Evolutionary conservation across 2,888 invertebrate genomes (phyloP).

Genomic region (Rhagonycha lutea): DNA sequence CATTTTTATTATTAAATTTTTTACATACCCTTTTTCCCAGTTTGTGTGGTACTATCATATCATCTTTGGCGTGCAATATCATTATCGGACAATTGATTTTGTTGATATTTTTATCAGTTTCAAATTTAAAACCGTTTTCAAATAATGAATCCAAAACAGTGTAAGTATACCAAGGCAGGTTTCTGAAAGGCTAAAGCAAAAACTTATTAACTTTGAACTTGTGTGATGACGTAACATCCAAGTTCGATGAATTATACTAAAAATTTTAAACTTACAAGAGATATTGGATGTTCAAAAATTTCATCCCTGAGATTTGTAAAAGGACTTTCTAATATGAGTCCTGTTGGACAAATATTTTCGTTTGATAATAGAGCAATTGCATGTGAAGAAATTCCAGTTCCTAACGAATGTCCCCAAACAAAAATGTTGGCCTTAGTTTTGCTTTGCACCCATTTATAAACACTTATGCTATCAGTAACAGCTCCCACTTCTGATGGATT

Average conservation of each 20-base stretch:
- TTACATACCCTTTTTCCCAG: slow-evolving; percentile 73
- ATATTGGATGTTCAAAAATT: slow-evolving; percentile 79
- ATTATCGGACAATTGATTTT: slow-evolving; percentile 74
- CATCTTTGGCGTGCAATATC: slow-evolving; percentile 91
- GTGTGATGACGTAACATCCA: too few relatives aligned
- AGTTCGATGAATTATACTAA: too few relatives aligned
- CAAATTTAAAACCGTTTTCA: slow-evolving; percentile 73
- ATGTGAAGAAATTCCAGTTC: slow-evolving; percentile 76
- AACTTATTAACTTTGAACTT: not conserved
- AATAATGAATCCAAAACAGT: slow-evolving; percentile 80
- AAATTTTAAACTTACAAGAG: slow-evolving; percentile 59
- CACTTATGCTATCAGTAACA: slow-evolving; percentile 77
- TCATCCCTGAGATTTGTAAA: slow-evolving; percentile 93
- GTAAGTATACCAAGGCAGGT: slow-evolving; percentile 83
- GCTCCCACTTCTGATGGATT: slow-evolving; percentile 79
- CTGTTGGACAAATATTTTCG: slow-evolving; percentile 62
- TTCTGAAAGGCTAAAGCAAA: slow-evolving; percentile 70
- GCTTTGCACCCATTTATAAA: slow-evolving; percentile 76
- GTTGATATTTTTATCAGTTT: slow-evolving; percentile 74
- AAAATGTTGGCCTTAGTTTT: slow-evolving; percentile 69
- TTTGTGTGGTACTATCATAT: slow-evolving; percentile 79
- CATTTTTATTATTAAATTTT: not conserved
- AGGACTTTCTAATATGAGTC: slow-evolving; percentile 88
- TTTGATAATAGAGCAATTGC: slow-evolving; percentile 61
- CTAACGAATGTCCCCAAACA: slow-evolving; percentile 94